Percentiles rank a stretch among this genome's conserved stretches.
Conservation (phyloP, 1,140 invertebrate genomes). For the Hylyphantes graminicola region DNA sequence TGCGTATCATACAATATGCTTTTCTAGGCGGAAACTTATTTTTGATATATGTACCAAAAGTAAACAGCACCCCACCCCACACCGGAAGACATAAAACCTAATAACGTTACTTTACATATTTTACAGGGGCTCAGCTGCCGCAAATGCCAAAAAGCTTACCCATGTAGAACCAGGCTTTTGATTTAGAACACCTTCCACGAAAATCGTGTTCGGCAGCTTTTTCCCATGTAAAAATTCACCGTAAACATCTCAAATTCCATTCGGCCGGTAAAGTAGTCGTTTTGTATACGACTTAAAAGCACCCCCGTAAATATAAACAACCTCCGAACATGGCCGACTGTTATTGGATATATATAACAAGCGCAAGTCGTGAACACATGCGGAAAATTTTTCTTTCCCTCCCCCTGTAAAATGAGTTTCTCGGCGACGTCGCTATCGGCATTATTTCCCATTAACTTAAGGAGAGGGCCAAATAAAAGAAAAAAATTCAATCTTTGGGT, state of each 20-base stretch:
- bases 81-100: conserved; percentile 31
- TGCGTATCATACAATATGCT: too few relatives aligned
- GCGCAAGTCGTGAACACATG: conserved; percentile 15
- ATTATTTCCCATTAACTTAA: conserved; percentile 60
- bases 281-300: conserved; percentile 55
- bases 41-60: too few relatives aligned
- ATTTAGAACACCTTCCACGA: conserved; percentile 43
- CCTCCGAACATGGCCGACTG: conserved; percentile 27
- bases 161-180: conserved; percentile 40
- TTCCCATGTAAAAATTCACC: conserved; percentile 55
- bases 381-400: neutral
- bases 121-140: conserved; percentile 2
- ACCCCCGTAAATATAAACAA: conserved; percentile 57
- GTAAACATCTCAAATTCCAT: conserved; percentile 60
- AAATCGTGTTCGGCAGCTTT: conserved; percentile 43
- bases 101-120: conserved; percentile 56
- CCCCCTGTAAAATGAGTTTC: conserved; percentile 33
- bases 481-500: conserved; percentile 55
- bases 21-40: too few relatives aligned
- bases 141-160: conserved; percentile 50
- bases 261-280: conserved; percentile 34
- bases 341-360: conserved; percentile 55
- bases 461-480: conserved; percentile 48
- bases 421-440: conserved; percentile 32
- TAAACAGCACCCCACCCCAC: neutral